Conservation (phyloP, 1,140 invertebrate genomes). For the Solenopsis fugax region DNA sequence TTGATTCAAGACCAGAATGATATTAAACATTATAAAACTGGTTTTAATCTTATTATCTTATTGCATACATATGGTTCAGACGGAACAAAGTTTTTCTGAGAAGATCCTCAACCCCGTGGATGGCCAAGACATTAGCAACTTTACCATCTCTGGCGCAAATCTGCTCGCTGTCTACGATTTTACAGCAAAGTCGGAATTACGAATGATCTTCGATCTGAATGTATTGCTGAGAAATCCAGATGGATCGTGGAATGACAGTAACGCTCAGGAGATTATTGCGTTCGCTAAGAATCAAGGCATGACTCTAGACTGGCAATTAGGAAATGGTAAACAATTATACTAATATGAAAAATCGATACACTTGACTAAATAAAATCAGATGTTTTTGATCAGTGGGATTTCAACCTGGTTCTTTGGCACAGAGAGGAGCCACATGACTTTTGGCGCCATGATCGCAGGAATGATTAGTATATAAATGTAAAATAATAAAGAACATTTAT, state of each 20-base stretch:
- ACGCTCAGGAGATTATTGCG: constrained; percentile 89
- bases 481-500: constrained; percentile 17
- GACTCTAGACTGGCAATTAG: constrained; percentile 90
- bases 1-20: neutral
- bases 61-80: constrained; percentile 30
- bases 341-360: neutral
- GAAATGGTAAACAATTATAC: constrained; percentile 88
- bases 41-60: neutral
- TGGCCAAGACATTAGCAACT: constrained; percentile 81
- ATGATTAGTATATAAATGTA: constrained; percentile 5
- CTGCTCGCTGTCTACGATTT: constrained; percentile 88
- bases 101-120: constrained; percentile 69
- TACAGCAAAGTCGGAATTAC: constrained; percentile 85
- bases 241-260: constrained; percentile 88
- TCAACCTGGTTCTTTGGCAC: no score
- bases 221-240: constrained; percentile 88
- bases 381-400: no score
- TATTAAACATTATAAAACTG: neutral
- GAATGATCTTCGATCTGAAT: constrained; percentile 91
- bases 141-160: constrained; percentile 80
- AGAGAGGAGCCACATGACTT: no score
- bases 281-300: constrained; percentile 87
- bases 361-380: no score
- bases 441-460: no score
- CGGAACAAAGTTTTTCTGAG: neutral